These are phyloP conservation scores for Gila orcuttii DNA, from an alignment of 2,113 vertebrate species.

Conservation along the genomic window DNA sequence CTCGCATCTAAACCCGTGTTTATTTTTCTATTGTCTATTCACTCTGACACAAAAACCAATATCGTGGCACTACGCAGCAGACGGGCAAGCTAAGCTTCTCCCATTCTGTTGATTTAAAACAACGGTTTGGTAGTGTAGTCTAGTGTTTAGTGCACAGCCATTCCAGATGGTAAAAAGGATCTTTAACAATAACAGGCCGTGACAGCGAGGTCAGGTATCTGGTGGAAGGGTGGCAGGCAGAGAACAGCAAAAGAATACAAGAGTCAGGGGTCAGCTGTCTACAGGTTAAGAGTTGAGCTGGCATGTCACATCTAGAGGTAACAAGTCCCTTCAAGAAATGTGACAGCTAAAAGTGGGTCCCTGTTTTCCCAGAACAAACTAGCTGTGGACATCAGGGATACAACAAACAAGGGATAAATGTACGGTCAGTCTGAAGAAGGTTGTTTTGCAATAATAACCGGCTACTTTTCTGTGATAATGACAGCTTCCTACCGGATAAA, in stretches of 20 bases:
- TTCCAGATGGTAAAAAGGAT: constrained; percentile 57
- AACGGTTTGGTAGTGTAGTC: constrained; percentile 41
- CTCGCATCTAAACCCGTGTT: constrained; percentile 38
- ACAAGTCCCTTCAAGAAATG: constrained; percentile 54
- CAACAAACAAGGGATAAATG: constrained; percentile 60
- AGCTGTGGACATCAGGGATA: constrained; percentile 60
- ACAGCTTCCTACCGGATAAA: not conserved
- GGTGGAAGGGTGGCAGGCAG: constrained; percentile 50
- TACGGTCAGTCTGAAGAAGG: not conserved
- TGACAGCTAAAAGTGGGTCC: constrained; percentile 58
- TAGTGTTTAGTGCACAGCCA: constrained; percentile 45
- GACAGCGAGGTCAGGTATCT: constrained; percentile 56
- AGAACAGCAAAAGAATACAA: constrained; percentile 50
- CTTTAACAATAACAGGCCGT: constrained; percentile 53
- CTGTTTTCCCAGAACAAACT: constrained; percentile 64
- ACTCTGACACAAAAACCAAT: constrained; percentile 16
- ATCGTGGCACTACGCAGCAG: not conserved
- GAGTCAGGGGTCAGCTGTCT: constrained; percentile 59
- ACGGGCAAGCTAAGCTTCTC: constrained; percentile 32
- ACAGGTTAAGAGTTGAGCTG: constrained; percentile 59
- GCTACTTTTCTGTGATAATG: not conserved
- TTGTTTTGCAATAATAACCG: not conserved
- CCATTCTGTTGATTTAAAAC: constrained; percentile 39
- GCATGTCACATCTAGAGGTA: constrained; percentile 52
- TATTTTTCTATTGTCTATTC: constrained; percentile 45